Percentiles rank a stretch among this genome's conserved stretches.
phyloP scores from a whole-genome alignment of 2,113 vertebrate genomes.

The Machaerirhynchus nigripectus region DNA sequence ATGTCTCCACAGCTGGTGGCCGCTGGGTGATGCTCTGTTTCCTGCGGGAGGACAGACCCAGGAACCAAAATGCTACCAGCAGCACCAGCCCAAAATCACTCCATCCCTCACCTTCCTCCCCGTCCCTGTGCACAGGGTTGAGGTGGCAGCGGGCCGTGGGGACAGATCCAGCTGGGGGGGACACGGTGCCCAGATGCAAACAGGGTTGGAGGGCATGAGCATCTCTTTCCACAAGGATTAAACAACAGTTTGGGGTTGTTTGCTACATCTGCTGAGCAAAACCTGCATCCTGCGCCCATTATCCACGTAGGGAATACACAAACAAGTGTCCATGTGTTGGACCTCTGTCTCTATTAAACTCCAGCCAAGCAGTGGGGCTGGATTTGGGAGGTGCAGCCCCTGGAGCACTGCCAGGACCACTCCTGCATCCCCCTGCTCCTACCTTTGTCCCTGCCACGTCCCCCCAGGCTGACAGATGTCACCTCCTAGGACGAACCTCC shows the following conservation, averaged over 20 bases:
- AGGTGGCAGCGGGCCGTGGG: not conserved
- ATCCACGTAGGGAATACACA: not conserved
- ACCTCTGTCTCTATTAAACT: not conserved
- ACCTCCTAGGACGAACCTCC: not conserved
- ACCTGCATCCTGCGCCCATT: not conserved
- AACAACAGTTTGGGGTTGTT: not conserved
- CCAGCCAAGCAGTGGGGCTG: not conserved
- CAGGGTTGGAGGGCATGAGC: accelerated
- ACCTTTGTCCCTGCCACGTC: not conserved
- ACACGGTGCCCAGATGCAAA: not conserved
- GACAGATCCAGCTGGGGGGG: not conserved
- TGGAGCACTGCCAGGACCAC: not conserved
- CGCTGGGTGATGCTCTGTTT: not conserved
- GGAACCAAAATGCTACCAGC: not conserved
- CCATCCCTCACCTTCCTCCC: not conserved
- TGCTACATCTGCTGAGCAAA: not conserved
- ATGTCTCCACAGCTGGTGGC: accelerated
- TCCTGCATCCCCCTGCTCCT: not conserved
- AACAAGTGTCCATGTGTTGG: not conserved
- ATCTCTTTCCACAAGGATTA: not conserved
- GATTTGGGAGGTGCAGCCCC: not conserved
- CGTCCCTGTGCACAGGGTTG: accelerated
- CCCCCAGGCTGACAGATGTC: not conserved
- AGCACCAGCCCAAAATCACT: not conserved
- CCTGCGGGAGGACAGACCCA: accelerated